These are phyloP conservation scores for Antheraea yamamai DNA, from an alignment of 2,888 invertebrate species.

Conservation along the genomic window DNA sequence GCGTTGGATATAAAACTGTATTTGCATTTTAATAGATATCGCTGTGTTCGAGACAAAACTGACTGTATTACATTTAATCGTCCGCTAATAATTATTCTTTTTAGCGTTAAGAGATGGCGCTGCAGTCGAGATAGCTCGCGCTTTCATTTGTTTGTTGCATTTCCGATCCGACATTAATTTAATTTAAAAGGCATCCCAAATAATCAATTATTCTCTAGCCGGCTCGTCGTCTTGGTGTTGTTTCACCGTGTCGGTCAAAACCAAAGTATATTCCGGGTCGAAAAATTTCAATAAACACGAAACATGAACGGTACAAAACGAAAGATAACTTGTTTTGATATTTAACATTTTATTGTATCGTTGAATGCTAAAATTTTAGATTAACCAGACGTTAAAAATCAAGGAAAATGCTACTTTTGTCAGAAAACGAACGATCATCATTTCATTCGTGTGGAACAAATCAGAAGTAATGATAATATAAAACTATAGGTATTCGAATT, in stretches of 20 bases:
- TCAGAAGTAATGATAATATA: background rate
- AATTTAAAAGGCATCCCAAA: too few species aligned
- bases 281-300: too few species aligned
- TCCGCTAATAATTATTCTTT: too few species aligned
- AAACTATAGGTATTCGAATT: background rate
- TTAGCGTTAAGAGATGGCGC: too few species aligned
- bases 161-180: too few species aligned
- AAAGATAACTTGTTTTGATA: background rate
- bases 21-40: background rate
- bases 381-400: background rate
- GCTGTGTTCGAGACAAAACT: background rate
- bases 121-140: too few species aligned
- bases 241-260: too few species aligned
- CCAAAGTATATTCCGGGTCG: too few species aligned
- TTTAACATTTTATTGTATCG: background rate
- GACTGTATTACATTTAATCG: too few species aligned
- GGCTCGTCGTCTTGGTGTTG: too few species aligned
- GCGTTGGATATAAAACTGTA: background rate
- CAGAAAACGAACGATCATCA: background rate
- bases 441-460: conserved; percentile 2
- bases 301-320: background rate
- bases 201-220: too few species aligned
- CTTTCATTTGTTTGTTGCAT: too few species aligned
- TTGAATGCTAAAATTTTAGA: background rate
- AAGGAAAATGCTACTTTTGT: conserved; percentile 5